These are phyloP conservation scores for Ditylenchus weischeri DNA, from an alignment of 2,888 invertebrate species.

Conservation along the genomic window DNA sequence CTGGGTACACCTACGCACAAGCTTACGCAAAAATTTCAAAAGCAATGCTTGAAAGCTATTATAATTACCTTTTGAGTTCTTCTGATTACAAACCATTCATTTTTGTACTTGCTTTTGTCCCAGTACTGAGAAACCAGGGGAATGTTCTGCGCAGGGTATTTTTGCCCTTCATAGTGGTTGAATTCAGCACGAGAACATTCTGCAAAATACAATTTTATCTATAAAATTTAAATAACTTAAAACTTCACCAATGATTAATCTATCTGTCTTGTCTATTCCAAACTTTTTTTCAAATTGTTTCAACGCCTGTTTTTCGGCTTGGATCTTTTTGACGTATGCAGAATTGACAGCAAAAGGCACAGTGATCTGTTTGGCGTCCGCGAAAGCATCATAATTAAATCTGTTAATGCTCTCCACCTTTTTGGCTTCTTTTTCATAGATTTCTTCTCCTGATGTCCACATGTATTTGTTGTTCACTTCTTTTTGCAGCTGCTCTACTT, in stretches of 20 bases:
- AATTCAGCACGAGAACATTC: conserved; percentile 26
- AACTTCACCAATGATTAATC: too few relatives aligned
- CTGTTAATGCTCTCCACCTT: background rate
- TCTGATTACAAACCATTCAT: conserved; percentile 24
- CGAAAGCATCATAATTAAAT: background rate
- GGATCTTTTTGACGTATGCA: too few relatives aligned
- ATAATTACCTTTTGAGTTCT: conserved; percentile 17
- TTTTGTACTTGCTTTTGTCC: conserved; percentile 20
- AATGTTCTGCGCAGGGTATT: conserved; percentile 18
- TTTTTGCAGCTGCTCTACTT: conserved; percentile 1
- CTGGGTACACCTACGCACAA: too few relatives aligned
- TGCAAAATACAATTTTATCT: background rate
- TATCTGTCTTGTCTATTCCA: too few relatives aligned
- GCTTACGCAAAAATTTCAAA: background rate
- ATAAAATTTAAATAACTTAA: too few relatives aligned
- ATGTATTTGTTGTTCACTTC: background rate
- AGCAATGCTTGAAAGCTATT: too few relatives aligned
- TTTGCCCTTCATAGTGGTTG: conserved; percentile 28
- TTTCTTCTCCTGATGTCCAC: background rate
- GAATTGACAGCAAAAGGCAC: too few relatives aligned
- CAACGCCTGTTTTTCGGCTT: too few relatives aligned
- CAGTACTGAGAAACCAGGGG: conserved; percentile 21
- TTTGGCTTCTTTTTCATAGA: conserved; percentile 2
- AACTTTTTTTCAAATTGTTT: too few relatives aligned
- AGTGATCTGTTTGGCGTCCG: background rate